These are phyloP conservation scores for Borostomias antarcticus DNA, from an alignment of 2,797 vertebrate species.

Conservation along the genomic window DNA sequence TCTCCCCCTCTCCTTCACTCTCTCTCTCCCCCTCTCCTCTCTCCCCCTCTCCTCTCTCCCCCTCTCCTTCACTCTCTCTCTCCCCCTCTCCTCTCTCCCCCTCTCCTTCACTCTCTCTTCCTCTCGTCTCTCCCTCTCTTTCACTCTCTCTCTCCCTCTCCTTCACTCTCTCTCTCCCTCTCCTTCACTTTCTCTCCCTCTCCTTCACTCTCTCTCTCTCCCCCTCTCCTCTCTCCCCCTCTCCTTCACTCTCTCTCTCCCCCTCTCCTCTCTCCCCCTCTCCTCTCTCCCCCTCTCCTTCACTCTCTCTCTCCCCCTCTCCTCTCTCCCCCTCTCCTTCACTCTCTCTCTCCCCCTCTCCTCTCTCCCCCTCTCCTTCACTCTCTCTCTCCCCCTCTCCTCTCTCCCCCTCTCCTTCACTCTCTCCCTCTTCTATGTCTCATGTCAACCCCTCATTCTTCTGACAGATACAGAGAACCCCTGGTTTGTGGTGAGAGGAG, in stretches of 20 bases:
- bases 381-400: too few species aligned
- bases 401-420: too few species aligned
- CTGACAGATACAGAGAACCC: too few species aligned
- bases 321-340: too few species aligned
- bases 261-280: conserved; percentile 41
- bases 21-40: neutral
- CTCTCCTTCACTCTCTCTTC: conserved; percentile 24
- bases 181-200: neutral
- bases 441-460: neutral
- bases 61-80: neutral
- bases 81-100: conserved; percentile 45
- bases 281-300: conserved; percentile 65
- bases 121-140: conserved; percentile 35
- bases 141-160: conserved; percentile 63
- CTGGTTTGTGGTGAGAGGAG: neutral
- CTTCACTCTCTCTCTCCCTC: conserved; percentile 69
- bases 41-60: neutral
- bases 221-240: neutral
- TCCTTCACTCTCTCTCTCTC: neutral
- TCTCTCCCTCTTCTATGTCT: neutral
- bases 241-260: neutral
- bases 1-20: neutral
- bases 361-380: too few species aligned
- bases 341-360: too few species aligned
- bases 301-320: too few species aligned